phyloP scores from a whole-genome alignment of 2,888 invertebrate genomes.

The Perdita meconis region DNA sequence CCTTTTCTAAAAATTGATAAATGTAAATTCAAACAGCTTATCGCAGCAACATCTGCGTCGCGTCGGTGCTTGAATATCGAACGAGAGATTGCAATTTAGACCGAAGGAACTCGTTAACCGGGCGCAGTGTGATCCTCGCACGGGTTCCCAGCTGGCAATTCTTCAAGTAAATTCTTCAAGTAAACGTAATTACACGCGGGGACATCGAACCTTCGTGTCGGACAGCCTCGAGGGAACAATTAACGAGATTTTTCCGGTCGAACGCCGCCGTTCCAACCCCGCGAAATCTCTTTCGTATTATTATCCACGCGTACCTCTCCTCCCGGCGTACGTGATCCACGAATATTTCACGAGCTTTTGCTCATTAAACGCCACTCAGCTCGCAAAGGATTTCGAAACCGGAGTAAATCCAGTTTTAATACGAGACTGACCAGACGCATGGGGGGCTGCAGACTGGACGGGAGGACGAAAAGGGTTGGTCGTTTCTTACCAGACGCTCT shows the following conservation, averaged over 20 bases:
- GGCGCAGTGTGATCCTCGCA: slow-evolving; percentile 10
- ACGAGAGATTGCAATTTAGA: slow-evolving; percentile 6
- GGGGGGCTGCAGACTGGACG: not conserved
- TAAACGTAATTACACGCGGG: not conserved
- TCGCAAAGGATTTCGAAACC: slow-evolving; percentile 13
- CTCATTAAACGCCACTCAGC: slow-evolving; percentile 34
- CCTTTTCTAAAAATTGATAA: not conserved
- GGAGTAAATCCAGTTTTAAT: slow-evolving; percentile 50
- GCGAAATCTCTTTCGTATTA: slow-evolving; percentile 39
- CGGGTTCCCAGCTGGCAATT: slow-evolving; percentile 14
- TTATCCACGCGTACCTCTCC: slow-evolving; percentile 25
- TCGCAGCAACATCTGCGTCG: not conserved
- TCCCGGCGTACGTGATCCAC: slow-evolving; percentile 46
- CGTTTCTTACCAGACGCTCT: slow-evolving; percentile 4
- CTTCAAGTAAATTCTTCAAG: slow-evolving; percentile 17
- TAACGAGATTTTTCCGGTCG: slow-evolving; percentile 12
- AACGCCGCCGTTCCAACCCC: not conserved
- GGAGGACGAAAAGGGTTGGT: slow-evolving; percentile 2
- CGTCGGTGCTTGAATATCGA: not conserved
- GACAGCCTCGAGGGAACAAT: slow-evolving; percentile 13
- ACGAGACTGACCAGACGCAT: slow-evolving; percentile 4
- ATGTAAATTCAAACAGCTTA: slow-evolving; percentile 14
- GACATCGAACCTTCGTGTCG: slow-evolving; percentile 1
- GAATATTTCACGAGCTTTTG: slow-evolving; percentile 44
- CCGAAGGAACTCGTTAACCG: slow-evolving; percentile 16